A percentile compares a stretch with the other conserved stretches of the same genome.
phyloP scores from a whole-genome alignment of 2,113 vertebrate species.

The Coturnix japonica region DNA sequence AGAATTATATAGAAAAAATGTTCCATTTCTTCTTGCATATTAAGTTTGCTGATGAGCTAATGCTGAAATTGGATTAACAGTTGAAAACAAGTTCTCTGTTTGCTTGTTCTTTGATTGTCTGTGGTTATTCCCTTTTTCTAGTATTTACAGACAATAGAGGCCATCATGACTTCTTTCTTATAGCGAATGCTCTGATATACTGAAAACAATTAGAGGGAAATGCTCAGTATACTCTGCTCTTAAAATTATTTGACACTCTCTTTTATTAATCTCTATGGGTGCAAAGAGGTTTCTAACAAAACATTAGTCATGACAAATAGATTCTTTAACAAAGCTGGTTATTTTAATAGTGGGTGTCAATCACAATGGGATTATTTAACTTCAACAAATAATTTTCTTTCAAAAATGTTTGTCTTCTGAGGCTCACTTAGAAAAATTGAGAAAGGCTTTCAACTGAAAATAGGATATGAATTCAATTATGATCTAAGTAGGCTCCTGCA shows the following conservation, averaged over 20 bases:
- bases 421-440: not conserved
- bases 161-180: not conserved
- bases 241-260: conserved; percentile 1
- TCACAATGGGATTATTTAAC: conserved; percentile 32
- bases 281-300: not conserved
- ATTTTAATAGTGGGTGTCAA: conserved; percentile 1
- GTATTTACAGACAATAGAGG: not conserved
- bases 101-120: not conserved
- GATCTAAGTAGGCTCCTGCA: accelerated
- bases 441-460: not conserved
- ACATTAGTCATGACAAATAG: not conserved
- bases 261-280: not conserved
- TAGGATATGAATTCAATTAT: not conserved
- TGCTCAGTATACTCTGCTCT: not conserved
- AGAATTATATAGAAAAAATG: not conserved
- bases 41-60: not conserved
- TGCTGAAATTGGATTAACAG: not conserved
- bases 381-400: not conserved
- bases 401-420: not conserved
- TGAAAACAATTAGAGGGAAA: not conserved
- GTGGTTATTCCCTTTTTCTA: not conserved
- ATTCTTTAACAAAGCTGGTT: conserved; percentile 21
- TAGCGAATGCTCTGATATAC: not conserved
- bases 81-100: not conserved
- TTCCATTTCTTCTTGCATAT: not conserved